phyloP scores from a whole-genome alignment of 2,888 invertebrate species.

The Drosophila pegasa region DNA sequence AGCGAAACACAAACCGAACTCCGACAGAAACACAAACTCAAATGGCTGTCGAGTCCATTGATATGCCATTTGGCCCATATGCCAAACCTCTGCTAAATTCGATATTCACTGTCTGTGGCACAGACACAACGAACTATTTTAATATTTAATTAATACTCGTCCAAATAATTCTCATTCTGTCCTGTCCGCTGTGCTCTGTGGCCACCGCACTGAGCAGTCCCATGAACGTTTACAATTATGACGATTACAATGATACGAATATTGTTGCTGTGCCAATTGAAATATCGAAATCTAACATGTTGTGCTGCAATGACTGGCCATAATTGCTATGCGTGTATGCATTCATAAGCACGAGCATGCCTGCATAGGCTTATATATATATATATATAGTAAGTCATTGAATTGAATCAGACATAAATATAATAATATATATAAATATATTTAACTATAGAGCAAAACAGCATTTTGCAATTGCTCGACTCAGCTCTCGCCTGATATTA shows the following conservation, averaged over 20 bases:
- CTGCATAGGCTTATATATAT: too few relatives aligned
- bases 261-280: neutral
- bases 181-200: neutral
- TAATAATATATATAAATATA: too few relatives aligned
- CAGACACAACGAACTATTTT: constrained; percentile 14
- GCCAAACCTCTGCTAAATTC: neutral
- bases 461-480: too few relatives aligned
- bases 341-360: too few relatives aligned
- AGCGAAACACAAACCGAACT: constrained; percentile 13
- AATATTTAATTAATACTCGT: constrained; percentile 56
- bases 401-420: too few relatives aligned
- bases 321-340: neutral
- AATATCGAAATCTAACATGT: neutral
- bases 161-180: constrained; percentile 25
- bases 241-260: neutral
- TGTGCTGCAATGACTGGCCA: neutral
- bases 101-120: neutral
- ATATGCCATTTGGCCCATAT: constrained; percentile 8
- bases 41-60: constrained; percentile 11
- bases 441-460: too few relatives aligned
- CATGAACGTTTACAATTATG: neutral
- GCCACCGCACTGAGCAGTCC: neutral
- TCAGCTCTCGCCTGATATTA: too few relatives aligned
- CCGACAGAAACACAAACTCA: constrained; percentile 4
- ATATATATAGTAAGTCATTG: too few relatives aligned